These are phyloP conservation scores for Epicampocera succincta DNA, from an alignment of 2,888 invertebrate species.

Conservation along the genomic window DNA sequence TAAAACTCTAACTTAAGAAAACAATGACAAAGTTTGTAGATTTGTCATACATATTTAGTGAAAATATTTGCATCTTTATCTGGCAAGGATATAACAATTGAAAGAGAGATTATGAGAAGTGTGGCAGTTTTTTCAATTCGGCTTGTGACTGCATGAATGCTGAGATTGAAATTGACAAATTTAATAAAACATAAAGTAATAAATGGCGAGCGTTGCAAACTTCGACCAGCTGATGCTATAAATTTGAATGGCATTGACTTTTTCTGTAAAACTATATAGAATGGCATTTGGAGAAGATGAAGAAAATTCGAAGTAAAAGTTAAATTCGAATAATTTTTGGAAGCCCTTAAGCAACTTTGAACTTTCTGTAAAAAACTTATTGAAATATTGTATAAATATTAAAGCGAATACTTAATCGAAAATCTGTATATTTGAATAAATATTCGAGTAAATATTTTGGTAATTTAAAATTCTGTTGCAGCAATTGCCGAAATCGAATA, in stretches of 20 bases:
- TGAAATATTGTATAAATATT: too few relatives aligned
- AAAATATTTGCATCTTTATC: constrained; percentile 65
- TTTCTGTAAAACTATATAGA: too few relatives aligned
- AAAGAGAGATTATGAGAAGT: neutral
- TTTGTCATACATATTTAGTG: constrained; percentile 47
- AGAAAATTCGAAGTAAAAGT: too few relatives aligned
- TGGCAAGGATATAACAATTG: constrained; percentile 45
- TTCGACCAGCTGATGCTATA: constrained; percentile 48
- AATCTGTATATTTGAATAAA: too few relatives aligned
- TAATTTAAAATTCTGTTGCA: too few relatives aligned
- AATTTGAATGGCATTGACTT: constrained; percentile 34
- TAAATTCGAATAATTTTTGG: too few relatives aligned
- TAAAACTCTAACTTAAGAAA: constrained; percentile 55
- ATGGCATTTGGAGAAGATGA: too few relatives aligned
- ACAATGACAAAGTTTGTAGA: constrained; percentile 54
- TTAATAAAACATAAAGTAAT: constrained; percentile 43
- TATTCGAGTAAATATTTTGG: too few relatives aligned
- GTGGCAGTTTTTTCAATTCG: neutral
- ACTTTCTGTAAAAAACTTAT: too few relatives aligned
- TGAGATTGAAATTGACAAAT: constrained; percentile 31
- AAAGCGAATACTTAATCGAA: too few relatives aligned
- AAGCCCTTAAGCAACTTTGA: too few relatives aligned
- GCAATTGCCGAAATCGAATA: too few relatives aligned
- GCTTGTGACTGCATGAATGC: neutral
- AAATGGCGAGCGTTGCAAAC: constrained; percentile 21